These are phyloP conservation scores for Drosophila sechellia DNA, from an alignment of 1,140 invertebrate species.

Conservation along the genomic window DNA sequence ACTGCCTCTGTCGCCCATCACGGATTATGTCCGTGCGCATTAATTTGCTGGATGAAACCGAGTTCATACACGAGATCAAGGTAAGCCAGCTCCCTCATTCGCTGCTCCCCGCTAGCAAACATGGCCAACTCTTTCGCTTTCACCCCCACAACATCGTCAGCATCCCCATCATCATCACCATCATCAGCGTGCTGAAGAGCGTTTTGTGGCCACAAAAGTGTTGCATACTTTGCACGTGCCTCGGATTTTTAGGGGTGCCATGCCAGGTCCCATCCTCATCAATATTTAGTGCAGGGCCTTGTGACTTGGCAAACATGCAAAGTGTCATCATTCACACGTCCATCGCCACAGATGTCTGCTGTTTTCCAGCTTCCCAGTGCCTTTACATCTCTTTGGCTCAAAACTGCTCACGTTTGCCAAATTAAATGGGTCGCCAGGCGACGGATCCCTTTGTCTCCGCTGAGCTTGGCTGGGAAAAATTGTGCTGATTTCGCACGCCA, in stretches of 20 bases:
- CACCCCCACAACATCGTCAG: constrained; percentile 12
- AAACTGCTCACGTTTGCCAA: constrained; percentile 83
- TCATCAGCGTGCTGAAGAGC: constrained; percentile 11
- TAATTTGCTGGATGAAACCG: constrained; percentile 88
- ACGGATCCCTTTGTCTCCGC: constrained; percentile 61
- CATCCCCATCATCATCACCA: constrained; percentile 13
- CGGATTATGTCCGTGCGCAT: constrained; percentile 85
- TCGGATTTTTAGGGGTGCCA: constrained; percentile 31
- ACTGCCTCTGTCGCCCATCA: constrained; percentile 84
- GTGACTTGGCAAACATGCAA: constrained; percentile 81
- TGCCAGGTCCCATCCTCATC: constrained; percentile 54
- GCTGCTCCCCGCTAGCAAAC: constrained; percentile 25
- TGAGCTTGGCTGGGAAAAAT: constrained; percentile 53
- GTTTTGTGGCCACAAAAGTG: constrained; percentile 71
- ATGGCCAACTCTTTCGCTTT: constrained; percentile 48
- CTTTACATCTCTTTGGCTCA: constrained; percentile 45
- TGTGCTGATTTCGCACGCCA: constrained; percentile 75
- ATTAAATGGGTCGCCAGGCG: constrained; percentile 78
- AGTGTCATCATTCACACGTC: constrained; percentile 84
- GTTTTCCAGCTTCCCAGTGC: constrained; percentile 36
- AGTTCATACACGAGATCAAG: constrained; percentile 88
- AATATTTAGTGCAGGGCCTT: constrained; percentile 77
- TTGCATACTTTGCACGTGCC: constrained; percentile 78
- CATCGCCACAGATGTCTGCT: constrained; percentile 41
- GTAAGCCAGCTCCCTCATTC: constrained; percentile 83